A percentile compares a stretch with the other conserved stretches of the same genome.
Conservation (phyloP, 1,140 invertebrate species). For the Lineus longissimus region DNA sequence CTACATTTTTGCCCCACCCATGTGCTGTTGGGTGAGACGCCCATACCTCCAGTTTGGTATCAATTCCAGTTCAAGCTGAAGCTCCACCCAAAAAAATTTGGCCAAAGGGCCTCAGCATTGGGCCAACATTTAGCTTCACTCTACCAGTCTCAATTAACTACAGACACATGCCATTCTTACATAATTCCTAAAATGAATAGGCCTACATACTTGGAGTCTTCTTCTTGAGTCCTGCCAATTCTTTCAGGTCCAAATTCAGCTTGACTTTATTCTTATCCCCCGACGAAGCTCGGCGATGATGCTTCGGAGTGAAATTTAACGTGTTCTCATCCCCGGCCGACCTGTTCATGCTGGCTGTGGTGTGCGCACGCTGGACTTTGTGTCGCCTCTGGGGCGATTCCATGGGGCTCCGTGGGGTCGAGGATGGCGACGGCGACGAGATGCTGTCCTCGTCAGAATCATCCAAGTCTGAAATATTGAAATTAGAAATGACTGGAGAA, state of each 20-base stretch:
- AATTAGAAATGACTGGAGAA: not conserved
- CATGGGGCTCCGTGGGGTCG: slow-evolving; percentile 10
- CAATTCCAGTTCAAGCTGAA: no score
- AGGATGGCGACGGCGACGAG: not conserved
- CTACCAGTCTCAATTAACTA: no score
- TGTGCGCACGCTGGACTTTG: not conserved
- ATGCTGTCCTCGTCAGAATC: not conserved
- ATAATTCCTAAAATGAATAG: no score
- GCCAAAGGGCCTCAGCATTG: no score
- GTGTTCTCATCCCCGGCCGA: not conserved
- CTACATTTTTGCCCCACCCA: no score
- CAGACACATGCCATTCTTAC: no score
- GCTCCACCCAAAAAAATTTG: no score
- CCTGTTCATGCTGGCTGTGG: not conserved
- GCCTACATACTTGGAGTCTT: no score
- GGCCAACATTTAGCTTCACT: no score
- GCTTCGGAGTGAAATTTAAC: slow-evolving; percentile 13
- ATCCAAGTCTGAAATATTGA: not conserved
- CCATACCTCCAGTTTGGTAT: no score
- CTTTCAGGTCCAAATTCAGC: slow-evolving; percentile 41
- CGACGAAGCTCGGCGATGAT: slow-evolving; percentile 42
- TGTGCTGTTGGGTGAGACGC: no score
- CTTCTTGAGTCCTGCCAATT: not conserved
- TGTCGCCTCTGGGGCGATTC: not conserved
- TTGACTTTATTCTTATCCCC: slow-evolving; percentile 46